These are phyloP conservation scores for Lydus trimaculatus DNA, from an alignment of 2,888 invertebrate genomes.

Conservation along the genomic window DNA sequence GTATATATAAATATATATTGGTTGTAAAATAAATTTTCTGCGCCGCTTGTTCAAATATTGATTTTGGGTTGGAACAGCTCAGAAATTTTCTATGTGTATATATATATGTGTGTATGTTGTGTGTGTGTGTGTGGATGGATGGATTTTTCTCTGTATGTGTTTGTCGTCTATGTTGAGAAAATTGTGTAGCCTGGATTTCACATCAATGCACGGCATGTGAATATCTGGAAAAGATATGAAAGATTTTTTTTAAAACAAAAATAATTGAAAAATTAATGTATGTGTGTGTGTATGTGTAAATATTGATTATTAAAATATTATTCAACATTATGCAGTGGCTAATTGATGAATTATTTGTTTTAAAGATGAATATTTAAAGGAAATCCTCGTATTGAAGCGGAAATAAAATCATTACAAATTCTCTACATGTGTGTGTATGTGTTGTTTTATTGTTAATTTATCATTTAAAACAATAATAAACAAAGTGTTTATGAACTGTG, in stretches of 20 bases:
- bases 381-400: conserved; percentile 31
- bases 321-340: not conserved
- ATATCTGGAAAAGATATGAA: conserved; percentile 16
- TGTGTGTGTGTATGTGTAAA: not conserved
- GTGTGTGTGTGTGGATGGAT: not conserved
- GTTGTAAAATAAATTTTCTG: conserved; percentile 39
- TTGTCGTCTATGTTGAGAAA: conserved; percentile 17
- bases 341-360: not conserved
- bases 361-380: not conserved
- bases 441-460: no score
- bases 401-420: conserved; percentile 39
- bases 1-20: conserved; percentile 13
- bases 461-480: conserved; percentile 16
- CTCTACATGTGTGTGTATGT: conserved; percentile 22
- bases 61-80: conserved; percentile 53
- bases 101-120: not conserved
- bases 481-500: conserved; percentile 24
- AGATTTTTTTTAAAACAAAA: no score
- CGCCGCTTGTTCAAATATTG: conserved; percentile 53
- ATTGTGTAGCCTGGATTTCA: conserved; percentile 29
- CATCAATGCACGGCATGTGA: conserved; percentile 32
- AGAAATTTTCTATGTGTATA: conserved; percentile 8
- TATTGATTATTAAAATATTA: not conserved
- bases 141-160: not conserved
- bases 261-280: not conserved